Base-by-base conservation (phyloP, 2,888 invertebrate genomes). In the Drosophila neonasuta region DNA sequence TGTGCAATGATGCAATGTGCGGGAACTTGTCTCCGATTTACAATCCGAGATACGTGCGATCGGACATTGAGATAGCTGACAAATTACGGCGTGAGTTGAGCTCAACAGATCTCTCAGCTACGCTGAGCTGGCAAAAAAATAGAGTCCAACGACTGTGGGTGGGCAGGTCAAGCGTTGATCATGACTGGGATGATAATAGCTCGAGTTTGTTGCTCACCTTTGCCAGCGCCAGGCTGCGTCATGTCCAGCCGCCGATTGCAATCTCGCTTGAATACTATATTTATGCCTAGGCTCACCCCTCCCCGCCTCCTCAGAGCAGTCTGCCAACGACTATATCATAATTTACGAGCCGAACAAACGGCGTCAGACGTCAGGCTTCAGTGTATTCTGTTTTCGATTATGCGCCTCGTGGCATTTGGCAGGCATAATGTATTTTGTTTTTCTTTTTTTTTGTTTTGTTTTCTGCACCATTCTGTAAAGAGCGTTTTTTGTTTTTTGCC, bases 311-410 rank as follows among this genome's bases (percentile, higher is more conserved):
- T 34, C 32, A 41, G 36, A 48, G 50, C 42, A 39, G 32, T 50
- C 24, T 9, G 32, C 24, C 29, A 45, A 36, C 45, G 74, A 54
- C 67, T 77, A 81, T 79, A 81, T 85, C 74, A 84, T 85, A 84
- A 84, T 87, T 84, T 82, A 80, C 85, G 70, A 74, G 66, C 74
- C 51, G 62, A 68, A 65, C 41, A 45, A 52, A 52, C 68, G 49
- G 62, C 74, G 64, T 73, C 80, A 71, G 68, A 70, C 81, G 64
- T 73, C 80, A 71, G 68, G 71, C 81, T 58, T 68, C 67, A 61
- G 71, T 74, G 59, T 65, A 74, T 86, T 77, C 79, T 84, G 82
- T 84, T 84, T 84, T 87, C 82, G 82, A 87, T 86, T 83, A 83
- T 84, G 70, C 74, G 77, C 70, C 80, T 80, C 76, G 71, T 74